These are phyloP conservation scores for Typhlichthys eigenmanni DNA, from an alignment of 2,797 vertebrate genomes.

Conservation along the genomic window DNA sequence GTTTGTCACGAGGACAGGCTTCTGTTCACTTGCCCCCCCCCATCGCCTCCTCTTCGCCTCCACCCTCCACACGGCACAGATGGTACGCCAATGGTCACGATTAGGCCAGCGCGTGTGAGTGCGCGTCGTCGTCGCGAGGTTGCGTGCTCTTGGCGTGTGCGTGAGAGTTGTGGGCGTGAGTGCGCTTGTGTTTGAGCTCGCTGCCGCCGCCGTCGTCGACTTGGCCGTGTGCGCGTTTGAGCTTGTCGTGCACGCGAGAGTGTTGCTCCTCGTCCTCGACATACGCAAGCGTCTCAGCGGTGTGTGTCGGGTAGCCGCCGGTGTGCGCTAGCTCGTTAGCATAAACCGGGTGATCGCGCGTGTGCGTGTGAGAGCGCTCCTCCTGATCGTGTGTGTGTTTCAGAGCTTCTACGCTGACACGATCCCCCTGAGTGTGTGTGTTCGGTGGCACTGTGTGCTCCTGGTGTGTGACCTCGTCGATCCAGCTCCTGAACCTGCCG, in stretches of 20 bases:
- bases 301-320: conserved; percentile 32
- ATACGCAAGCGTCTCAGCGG: not conserved
- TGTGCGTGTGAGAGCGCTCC: not conserved
- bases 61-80: conserved; percentile 65
- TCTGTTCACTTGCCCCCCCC: conserved; percentile 5
- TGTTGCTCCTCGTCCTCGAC: conserved; percentile 18
- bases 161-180: conserved; percentile 31
- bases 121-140: not conserved
- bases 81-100: conserved; percentile 59
- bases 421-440: not conserved
- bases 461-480: conserved; percentile 76
- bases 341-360: conserved; percentile 22
- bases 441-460: not conserved
- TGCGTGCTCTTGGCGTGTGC: conserved; percentile 2
- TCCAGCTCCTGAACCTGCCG: conserved; percentile 86
- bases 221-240: conserved; percentile 26
- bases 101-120: conserved; percentile 55
- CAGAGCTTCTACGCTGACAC: not conserved
- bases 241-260: conserved; percentile 15
- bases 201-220: conserved; percentile 22
- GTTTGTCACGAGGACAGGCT: conserved; percentile 10
- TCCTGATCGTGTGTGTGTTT: not conserved
- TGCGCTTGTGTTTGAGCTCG: conserved; percentile 37
- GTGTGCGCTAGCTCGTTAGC: not conserved
- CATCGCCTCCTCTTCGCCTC: conserved; percentile 28